phyloP scores from a whole-genome alignment of 2,113 vertebrate species.

The Platysternon megacephalum region DNA sequence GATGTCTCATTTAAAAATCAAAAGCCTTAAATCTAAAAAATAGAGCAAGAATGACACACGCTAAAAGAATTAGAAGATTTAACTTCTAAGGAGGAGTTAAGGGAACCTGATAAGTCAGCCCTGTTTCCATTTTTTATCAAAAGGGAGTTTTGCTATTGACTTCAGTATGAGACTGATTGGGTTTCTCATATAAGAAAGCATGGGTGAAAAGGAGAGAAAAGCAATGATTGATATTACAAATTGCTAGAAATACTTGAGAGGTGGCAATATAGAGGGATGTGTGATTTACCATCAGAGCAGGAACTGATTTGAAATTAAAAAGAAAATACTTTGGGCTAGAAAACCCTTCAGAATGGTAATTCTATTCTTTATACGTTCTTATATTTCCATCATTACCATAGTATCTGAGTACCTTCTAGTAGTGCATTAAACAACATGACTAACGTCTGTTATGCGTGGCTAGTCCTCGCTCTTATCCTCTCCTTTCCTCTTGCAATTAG shows the following conservation, averaged over 20 bases:
- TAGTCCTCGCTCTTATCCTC: background rate
- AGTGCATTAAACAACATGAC: background rate
- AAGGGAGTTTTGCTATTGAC: background rate
- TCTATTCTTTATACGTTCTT: background rate
- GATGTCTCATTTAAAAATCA: background rate
- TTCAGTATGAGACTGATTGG: background rate
- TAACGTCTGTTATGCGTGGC: background rate
- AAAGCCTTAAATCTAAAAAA: background rate
- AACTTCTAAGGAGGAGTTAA: background rate
- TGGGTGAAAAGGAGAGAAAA: background rate
- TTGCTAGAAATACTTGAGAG: background rate
- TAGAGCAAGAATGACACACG: background rate
- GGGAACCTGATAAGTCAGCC: fast-evolving
- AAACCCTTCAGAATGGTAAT: background rate
- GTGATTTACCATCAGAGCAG: background rate
- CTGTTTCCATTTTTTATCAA: background rate
- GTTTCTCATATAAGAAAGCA: background rate
- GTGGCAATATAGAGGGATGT: background rate
- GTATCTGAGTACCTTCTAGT: background rate
- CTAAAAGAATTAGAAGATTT: background rate
- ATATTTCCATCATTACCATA: background rate
- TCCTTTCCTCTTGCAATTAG: background rate
- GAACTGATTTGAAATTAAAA: background rate
- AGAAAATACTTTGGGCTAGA: background rate
- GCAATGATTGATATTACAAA: background rate